Evolutionary conservation across 2,113 vertebrate genomes (phyloP), one percentile per base, ranked within the genome.

Genomic region (Dendrocopos noguchii): DNA sequence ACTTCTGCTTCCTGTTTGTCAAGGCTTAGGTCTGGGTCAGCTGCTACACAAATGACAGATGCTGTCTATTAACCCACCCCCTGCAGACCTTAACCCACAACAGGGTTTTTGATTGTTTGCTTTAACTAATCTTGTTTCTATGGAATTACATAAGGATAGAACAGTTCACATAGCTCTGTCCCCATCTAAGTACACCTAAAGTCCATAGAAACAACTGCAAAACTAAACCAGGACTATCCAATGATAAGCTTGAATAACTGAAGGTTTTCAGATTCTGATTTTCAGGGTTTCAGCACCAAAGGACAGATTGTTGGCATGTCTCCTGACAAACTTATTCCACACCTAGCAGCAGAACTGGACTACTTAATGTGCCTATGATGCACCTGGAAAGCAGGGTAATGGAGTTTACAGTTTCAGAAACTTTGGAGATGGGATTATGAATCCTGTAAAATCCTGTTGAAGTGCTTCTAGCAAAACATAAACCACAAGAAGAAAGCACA

Each of bases 51-150:
- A 55, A 27, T 55, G 27, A 27, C 10, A 55, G 53, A 28, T 28
- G 15, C 14, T 55, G 14, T 55, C 27, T 15, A 16, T 28, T 55
- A 28, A 55, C 42, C 42, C 42, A 44, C 15, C 42, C 42, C 42
- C 42, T 44, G 14, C 42, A 44, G 42, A 44, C 42, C 42, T 44
- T 44, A 44, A 44, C 42, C 42, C 42, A 44, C 42, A 44, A 16
- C 22, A 24, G 46, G 12, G 24, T 52, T 24, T 25, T 24, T 50
- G 47, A 22, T 6, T 34, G 31, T 28, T 53, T 42, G 15, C 46
- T 12, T 53, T 5, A 2, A 67, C 33, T 0, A 57, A 29, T 6
- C 2, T 39, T 1, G 8, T 67, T 44, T 78, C 6, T 33, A 11
- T 12, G 12, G 25, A 57, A 76, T 20, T 63, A 15, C 3, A 16